phyloP scores from a whole-genome alignment of 2,797 vertebrate species.

The Acestrorhynchus altus region DNA sequence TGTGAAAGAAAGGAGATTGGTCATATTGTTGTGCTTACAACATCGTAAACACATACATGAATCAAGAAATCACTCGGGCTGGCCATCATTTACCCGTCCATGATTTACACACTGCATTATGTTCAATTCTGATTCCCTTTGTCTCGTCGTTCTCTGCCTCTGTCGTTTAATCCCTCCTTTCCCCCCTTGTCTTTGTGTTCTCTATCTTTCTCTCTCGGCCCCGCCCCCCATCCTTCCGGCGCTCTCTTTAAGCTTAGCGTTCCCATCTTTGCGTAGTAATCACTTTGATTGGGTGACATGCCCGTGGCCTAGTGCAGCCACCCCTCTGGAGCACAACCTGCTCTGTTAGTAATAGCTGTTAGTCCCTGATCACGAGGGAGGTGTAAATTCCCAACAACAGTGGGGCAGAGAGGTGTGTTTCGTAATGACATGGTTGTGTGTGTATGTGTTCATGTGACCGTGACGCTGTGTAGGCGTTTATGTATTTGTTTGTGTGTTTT shows the following conservation, averaged over 20 bases:
- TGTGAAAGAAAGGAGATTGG: too few species aligned
- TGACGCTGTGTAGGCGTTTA: constrained; percentile 20
- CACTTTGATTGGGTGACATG: constrained; percentile 84
- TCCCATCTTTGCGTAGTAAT: constrained; percentile 84
- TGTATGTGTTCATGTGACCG: constrained; percentile 13
- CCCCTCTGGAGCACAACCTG: constrained; percentile 71
- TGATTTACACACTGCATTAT: constrained; percentile 23
- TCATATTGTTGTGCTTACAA: too few species aligned
- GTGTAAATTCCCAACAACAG: constrained; percentile 72
- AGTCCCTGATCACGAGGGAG: constrained; percentile 74
- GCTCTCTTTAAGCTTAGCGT: constrained; percentile 66
- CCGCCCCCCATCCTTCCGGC: constrained; percentile 48
- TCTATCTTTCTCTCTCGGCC: constrained; percentile 32
- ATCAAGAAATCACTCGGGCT: too few species aligned
- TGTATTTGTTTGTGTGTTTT: not conserved
- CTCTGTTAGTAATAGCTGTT: constrained; percentile 82
- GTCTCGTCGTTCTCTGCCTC: constrained; percentile 60
- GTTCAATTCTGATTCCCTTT: constrained; percentile 45
- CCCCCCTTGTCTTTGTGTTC: constrained; percentile 26
- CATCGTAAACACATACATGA: not conserved
- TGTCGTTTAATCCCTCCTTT: constrained; percentile 47
- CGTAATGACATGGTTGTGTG: too few species aligned
- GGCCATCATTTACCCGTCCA: not conserved
- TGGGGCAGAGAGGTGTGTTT: constrained; percentile 58
- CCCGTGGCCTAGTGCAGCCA: constrained; percentile 79